These are phyloP conservation scores for Channa maculata DNA, from an alignment of 2,113 vertebrate species.

Conservation along the genomic window DNA sequence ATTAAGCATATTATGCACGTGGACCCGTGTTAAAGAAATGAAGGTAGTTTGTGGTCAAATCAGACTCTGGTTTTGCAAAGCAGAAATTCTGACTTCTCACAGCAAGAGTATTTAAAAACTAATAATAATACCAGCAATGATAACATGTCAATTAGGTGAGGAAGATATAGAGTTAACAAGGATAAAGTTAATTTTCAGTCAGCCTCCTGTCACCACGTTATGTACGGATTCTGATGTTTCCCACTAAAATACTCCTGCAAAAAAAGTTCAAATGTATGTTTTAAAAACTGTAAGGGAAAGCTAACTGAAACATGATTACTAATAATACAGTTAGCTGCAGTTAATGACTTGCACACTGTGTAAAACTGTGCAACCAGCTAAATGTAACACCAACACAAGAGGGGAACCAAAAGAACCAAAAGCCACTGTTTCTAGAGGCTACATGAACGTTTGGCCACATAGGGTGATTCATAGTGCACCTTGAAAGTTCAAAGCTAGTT, in stretches of 20 bases:
- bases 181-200: no score
- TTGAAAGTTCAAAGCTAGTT: slow-evolving; percentile 59
- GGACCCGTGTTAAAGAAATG: background rate
- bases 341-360: background rate
- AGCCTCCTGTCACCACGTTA: no score
- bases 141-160: no score
- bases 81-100: no score
- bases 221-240: no score
- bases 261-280: background rate
- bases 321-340: background rate
- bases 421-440: slow-evolving; percentile 3
- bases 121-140: no score
- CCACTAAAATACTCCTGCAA: background rate
- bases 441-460: slow-evolving; percentile 40
- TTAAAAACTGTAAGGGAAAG: background rate
- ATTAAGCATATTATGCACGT: background rate
- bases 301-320: background rate
- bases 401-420: background rate
- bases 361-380: background rate
- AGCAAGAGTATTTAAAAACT: no score
- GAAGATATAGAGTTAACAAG: no score
- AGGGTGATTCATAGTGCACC: slow-evolving; percentile 47
- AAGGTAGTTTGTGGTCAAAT: background rate
- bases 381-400: background rate
- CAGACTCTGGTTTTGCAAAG: no score